Conservation (phyloP, 2,797 vertebrate genomes). For the Sciurus vulgaris region DNA sequence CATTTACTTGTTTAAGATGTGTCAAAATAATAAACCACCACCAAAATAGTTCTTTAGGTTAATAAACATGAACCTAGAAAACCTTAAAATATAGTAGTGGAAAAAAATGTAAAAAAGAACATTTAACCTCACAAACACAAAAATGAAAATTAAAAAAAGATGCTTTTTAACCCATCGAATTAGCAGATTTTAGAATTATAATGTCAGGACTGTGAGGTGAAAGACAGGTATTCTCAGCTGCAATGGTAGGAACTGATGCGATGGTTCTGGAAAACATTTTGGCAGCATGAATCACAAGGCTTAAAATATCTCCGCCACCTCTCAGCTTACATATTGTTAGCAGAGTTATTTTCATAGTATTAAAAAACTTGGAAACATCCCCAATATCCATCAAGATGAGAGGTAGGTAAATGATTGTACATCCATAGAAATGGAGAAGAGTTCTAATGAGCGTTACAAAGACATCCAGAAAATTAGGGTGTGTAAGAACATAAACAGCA, state of each 20-base stretch:
- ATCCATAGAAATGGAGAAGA: not conserved
- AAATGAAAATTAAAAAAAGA: constrained; percentile 38
- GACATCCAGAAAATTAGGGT: not conserved
- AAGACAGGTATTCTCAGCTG: not conserved
- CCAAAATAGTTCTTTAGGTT: constrained; percentile 1
- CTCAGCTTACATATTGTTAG: not conserved
- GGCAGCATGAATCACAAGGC: not conserved
- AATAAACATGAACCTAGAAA: constrained; percentile 46
- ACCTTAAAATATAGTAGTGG: constrained; percentile 44
- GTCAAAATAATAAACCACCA: not conserved
- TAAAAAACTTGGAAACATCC: constrained; percentile 49
- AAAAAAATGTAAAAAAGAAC: constrained; percentile 49
- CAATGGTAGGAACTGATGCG: not conserved
- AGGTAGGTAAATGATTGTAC: constrained; percentile 35
- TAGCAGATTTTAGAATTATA: constrained; percentile 49
- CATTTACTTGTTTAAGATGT: constrained; percentile 1
- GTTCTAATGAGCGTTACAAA: constrained; percentile 50
- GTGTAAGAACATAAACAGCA: not conserved
- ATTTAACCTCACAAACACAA: constrained; percentile 24
- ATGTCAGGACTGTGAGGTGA: not conserved
- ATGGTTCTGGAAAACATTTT: constrained; percentile 26
- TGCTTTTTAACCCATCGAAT: not conserved
- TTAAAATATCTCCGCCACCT: constrained; percentile 57
- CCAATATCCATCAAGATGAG: constrained; percentile 59
- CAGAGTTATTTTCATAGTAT: constrained; percentile 52